A percentile compares a stretch with the other conserved stretches of the same genome.
phyloP scores from a whole-genome alignment of 2,888 invertebrate species.

The Hoplodrina blanda region DNA sequence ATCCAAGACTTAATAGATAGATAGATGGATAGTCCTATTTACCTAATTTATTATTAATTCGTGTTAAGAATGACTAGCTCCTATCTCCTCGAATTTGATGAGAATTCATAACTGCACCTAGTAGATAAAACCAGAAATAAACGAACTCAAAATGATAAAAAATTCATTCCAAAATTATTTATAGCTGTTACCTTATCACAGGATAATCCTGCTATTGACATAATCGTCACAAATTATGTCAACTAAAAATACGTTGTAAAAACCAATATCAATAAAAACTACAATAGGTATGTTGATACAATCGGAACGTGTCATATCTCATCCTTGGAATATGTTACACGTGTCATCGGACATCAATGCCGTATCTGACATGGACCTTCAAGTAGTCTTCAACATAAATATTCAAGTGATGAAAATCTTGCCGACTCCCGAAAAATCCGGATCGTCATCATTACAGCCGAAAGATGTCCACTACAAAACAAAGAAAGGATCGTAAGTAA shows the following conservation, averaged over 20 bases:
- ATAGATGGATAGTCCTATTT: too few species aligned
- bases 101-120: too few species aligned
- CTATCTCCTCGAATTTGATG: too few species aligned
- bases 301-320: conserved; percentile 4
- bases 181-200: conserved; percentile 1
- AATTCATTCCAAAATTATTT: background rate
- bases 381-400: background rate
- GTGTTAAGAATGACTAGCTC: too few species aligned
- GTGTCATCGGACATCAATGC: conserved; percentile 2
- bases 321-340: background rate
- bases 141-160: background rate
- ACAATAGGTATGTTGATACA: conserved; percentile 11
- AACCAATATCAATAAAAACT: background rate
- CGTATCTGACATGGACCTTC: background rate
- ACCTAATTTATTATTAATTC: too few species aligned
- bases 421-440: background rate
- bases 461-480: background rate
- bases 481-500: background rate
- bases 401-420: background rate
- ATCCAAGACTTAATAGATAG: too few species aligned
- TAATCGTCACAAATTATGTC: conserved; percentile 11
- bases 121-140: too few species aligned
- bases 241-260: background rate
- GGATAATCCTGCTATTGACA: conserved; percentile 5
- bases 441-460: background rate